Evolutionary conservation across 1,140 invertebrate genomes (phyloP), one percentile per base, ranked within the genome.

Genomic region (Drosophila ohnishii): DNA sequence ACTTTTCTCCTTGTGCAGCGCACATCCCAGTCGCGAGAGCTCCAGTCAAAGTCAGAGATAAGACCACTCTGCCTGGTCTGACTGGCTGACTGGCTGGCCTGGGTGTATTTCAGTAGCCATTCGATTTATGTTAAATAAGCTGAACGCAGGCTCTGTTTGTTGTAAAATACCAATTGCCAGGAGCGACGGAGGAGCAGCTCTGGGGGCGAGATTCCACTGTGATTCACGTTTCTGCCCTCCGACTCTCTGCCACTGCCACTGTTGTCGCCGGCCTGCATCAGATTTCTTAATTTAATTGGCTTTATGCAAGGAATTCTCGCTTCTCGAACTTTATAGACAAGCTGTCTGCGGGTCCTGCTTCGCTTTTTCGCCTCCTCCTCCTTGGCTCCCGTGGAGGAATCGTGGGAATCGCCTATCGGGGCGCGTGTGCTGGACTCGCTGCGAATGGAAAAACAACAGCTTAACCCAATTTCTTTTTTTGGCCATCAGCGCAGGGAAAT

Each of bases 201-300:
- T 45, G 61, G 40, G 44, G 44, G 37, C 32, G 39, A 42, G 55
- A 39, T 48, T 50, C 42, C 50, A 28, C 37, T 73, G 83, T 82
- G 83, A 86, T 87, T 86, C 83, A 86, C 83, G 83, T 82, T 86
- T 85, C 53, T 60, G 50, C 45, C 51, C 34, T 55, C 34, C 34
- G 51, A 55, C 51, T 53, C 50, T 37, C 19, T n/a, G n/a, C n/a
- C n/a, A n/a, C n/a, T 28, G 61, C 34, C 47, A 44, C 45, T 77
- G 75, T 48, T 78, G 67, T 78, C 69, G 75, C 62, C 39, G 73
- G 57, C 53, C 74, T 88, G 84, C 77, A 88, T 88, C 84, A 88
- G 84, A 88, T 88, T 88, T 88, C 84, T 88, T 88, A 88, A 88
- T 88, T 88, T 88, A 88, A 88, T 88, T 88, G 84, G 84, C 84